Evolutionary conservation across 1,140 invertebrate species (phyloP).

Genomic region (Danaus melanippus): DNA sequence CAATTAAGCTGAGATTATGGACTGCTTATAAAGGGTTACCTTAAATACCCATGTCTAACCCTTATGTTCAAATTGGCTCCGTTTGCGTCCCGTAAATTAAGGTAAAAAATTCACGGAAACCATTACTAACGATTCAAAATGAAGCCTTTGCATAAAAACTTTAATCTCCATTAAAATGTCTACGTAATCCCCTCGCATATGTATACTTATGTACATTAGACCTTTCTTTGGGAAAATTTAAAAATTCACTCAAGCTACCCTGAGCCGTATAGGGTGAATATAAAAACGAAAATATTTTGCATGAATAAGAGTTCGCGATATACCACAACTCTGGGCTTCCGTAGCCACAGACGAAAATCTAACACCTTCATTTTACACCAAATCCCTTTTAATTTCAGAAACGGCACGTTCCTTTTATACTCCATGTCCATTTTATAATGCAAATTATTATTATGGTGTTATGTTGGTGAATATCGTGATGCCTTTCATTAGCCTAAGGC

Average conservation of each 20-base stretch:
- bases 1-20: slow-evolving; percentile 10
- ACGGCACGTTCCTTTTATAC: slow-evolving; percentile 40
- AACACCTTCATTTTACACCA: slow-evolving; percentile 49
- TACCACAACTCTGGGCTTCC: slow-evolving; percentile 9
- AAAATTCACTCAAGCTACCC: no score
- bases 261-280: no score
- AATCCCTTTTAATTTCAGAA: slow-evolving; percentile 52
- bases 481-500: not conserved
- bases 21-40: slow-evolving; percentile 5
- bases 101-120: slow-evolving; percentile 16
- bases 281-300: no score
- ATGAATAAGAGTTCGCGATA: no score
- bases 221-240: not conserved
- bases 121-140: slow-evolving; percentile 18
- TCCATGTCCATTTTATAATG: slow-evolving; percentile 30
- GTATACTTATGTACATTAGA: slow-evolving; percentile 4
- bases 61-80: slow-evolving; percentile 9
- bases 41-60: slow-evolving; percentile 10
- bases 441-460: slow-evolving; percentile 36
- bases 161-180: slow-evolving; percentile 23
- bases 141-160: slow-evolving; percentile 23
- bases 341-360: slow-evolving; percentile 31
- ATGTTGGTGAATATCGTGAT: slow-evolving; percentile 8
- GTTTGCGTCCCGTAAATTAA: slow-evolving; percentile 9
- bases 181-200: slow-evolving; percentile 2